Evolutionary conservation across 35 echinoderm and acorn worm species (phyloP), one percentile per base, ranked within the genome.

Genomic region (Holothuria glaberrima): DNA sequence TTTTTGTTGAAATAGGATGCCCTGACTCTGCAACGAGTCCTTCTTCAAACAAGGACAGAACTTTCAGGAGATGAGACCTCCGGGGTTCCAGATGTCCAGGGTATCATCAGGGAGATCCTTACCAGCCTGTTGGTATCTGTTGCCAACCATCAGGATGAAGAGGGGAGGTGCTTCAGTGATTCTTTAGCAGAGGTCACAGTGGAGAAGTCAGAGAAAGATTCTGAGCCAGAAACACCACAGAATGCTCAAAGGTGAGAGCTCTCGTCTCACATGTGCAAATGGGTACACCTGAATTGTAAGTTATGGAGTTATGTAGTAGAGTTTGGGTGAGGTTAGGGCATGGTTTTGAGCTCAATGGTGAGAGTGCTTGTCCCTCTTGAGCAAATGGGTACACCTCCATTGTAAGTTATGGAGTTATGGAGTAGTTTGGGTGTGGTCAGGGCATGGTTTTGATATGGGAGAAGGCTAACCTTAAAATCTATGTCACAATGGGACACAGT

Each of bases 141-240:
- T 30, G 96, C 93, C 64, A 98, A 98, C 78, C 93, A 98, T 58
- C 96, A 98, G 65, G 96, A 98, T 58, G 96, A 98, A 57, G 96
- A 98, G 33, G 96, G 96, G 9, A 78, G 96, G 21, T 98, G 96
- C 65, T 98, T 91, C 48, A 98, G 93, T 70, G 96, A 98, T 82
- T 98, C 96, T 6, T 61, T 98, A 54, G 90, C 93, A 32, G 96
- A 98, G 76, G 89, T 98, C 33, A 90, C 95, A 28, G 86, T 92
- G 21, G 95, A 94, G 72, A 98, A 94, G 87, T 84, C 94, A 19
- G 92, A 84, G 22, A 87, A 71, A 31, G 73, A 71, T 60, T 86
- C 60, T 6, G 86, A 88, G 66, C 30, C 41, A 24, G 83, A 86
- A 30, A 86, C 63, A 26, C 83, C 83, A 0, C 79, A 66, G 83